Evolutionary conservation across 2,113 vertebrate species (phyloP), one percentile per base, ranked within the genome.

Genomic region (Microcebus jonahi): DNA sequence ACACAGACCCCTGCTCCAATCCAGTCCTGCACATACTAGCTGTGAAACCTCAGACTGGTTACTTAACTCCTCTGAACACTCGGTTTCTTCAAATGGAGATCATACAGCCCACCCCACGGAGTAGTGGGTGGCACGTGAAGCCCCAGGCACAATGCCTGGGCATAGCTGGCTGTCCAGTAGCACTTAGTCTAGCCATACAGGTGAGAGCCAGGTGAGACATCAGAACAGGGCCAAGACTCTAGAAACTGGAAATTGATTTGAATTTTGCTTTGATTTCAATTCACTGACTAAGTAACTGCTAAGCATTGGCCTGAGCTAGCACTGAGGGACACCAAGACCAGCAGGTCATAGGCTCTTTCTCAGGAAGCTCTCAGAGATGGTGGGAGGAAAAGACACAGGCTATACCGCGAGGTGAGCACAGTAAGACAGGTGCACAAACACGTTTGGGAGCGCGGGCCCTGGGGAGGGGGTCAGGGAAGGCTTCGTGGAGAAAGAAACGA

Each of bases 391-490:
- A 89, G 59, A 59, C 59, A 36, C 5, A 42, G 61, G 86, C 53
- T 13, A 31, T 34, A 23, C 34, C 29, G 18, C 0, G 0, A 20
- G 53, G 27, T 23, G 14, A 67, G n/a, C 11, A 0, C 39, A 15
- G 0, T 15, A 34, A 31, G 8, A 91, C 36, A n/a, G n/a, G 9
- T 14, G 6, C 11, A 1, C 10, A 42, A 21, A 1, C 6, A 11
- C 1, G 3, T 18, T 39, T 45, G 15, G 42, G 45, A 42, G 29
- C 4, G 5, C 3, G 23, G 45, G 6, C 8, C 27, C 84, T 25
- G n/a, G 42, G 23, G 21, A 31, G 3, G 21, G 14, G 2, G 1
- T 42, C 20, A 36, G 21, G 48, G 80, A 63, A 31, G 70, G 29
- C 31, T n/a, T 36, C 14, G 0, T 10, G 1, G 71, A 76, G 70